Base-by-base conservation (phyloP, 1,140 invertebrate genomes). In the Lasioglossum baleicum region DNA sequence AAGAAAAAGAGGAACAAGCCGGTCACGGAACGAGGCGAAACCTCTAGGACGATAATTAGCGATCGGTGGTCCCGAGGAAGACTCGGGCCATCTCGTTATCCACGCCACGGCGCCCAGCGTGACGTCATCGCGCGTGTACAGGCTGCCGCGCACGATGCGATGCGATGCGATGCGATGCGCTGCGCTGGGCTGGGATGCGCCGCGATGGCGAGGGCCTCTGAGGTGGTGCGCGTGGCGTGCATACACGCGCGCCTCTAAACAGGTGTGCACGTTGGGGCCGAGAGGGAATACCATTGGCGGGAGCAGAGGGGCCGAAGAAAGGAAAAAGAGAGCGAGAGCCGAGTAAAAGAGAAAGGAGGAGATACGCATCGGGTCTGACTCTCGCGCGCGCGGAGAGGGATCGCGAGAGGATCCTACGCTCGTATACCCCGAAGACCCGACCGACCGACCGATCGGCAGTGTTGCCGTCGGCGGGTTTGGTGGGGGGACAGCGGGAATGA, bases 41-140 rank as follows among this genome's bases (percentile, higher is more conserved):
- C 67, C 79, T 77, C 85, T 79, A 84, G 83, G 71, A 84, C 82
- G 88, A 90, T 90, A 90, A 90, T 90, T 90, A 90, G 88, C 82
- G 89, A 85, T 90, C 84, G 87, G 84, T 79, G 79, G 75, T 82
- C 80, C 73, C 76, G 81, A 78, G 74, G 81, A 81, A 61, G 78
- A 80, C 83, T 76, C 74, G 75, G 82, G 63, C 76, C 82, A 85
- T 87, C 87, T 89, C 88, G 88, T 89, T 89, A 89, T 88, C 88
- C 85, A 81, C 80, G 84, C 86, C 87, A 80, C 83, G 86, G 86
- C 87, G 86, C 85, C 86, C 86, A 66, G 80, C 65, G 83, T 89
- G 88, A 89, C 88, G 87, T 89, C 88, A 89, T 40, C 75, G 61
- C 77, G 79, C 75, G 84, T 73, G 84, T 75, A 78, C 86, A 70